These are phyloP conservation scores for Sander lucioperca DNA, from an alignment of 2,113 vertebrate species.

Conservation along the genomic window DNA sequence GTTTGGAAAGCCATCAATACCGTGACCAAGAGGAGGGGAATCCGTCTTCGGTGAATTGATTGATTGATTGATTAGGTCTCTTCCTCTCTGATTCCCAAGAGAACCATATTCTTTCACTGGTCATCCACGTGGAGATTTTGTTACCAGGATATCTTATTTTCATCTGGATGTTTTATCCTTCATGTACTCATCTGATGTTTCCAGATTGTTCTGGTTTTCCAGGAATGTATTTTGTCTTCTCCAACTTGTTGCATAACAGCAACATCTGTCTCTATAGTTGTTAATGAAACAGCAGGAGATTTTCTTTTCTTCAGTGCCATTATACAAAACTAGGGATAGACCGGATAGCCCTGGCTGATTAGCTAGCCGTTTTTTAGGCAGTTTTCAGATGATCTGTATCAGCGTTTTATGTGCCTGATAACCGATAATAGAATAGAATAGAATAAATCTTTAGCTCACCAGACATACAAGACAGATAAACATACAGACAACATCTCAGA, in stretches of 20 bases:
- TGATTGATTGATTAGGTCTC: slow-evolving; percentile 58
- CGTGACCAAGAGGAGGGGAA: slow-evolving; percentile 55
- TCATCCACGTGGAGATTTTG: not conserved
- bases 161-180: not conserved
- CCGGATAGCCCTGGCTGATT: no score
- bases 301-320: not conserved
- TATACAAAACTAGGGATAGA: not conserved
- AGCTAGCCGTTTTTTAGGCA: no score
- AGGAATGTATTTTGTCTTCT: not conserved
- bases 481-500: no score
- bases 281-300: no score
- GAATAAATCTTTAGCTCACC: no score
- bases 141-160: slow-evolving; percentile 15
- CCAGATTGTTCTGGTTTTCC: slow-evolving; percentile 9
- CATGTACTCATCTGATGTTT: not conserved
- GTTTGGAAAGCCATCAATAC: slow-evolving; percentile 49
- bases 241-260: not conserved
- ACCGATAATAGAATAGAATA: no score
- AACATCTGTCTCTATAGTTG: not conserved
- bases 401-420: no score
- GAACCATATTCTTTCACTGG: not conserved
- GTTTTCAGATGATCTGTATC: no score
- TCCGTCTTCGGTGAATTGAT: slow-evolving; percentile 42
- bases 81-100: slow-evolving; percentile 39
- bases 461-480: no score